phyloP scores from a whole-genome alignment of 2,888 invertebrate species.

The Tricholauxania praeusta region DNA sequence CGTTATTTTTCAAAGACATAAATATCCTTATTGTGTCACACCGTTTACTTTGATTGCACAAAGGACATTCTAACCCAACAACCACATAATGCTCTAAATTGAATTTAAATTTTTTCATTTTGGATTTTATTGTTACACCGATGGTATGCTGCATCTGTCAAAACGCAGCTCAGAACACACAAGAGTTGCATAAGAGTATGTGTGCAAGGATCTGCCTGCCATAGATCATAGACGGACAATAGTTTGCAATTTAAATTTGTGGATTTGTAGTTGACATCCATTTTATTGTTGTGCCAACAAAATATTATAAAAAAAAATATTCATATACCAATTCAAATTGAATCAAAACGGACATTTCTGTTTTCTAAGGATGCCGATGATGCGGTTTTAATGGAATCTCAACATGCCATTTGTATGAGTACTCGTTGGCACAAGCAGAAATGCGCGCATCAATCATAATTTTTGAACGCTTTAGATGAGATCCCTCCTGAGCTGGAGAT shows the following conservation, averaged over 20 bases:
- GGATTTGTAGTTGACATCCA: conserved; percentile 45
- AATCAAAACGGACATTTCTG: neutral
- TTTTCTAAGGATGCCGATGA: conserved; percentile 28
- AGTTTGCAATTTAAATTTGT: conserved; percentile 48
- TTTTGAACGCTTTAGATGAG: neutral
- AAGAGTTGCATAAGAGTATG: neutral
- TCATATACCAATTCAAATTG: conserved; percentile 8
- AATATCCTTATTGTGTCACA: no score
- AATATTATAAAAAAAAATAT: conserved; percentile 54
- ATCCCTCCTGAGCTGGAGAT: no score
- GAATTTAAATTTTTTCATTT: conserved; percentile 56
- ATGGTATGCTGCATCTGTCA: conserved; percentile 32
- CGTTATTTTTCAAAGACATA: no score
- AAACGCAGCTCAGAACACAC: conserved; percentile 16
- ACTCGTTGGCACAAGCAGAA: neutral
- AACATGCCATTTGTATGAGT: conserved; percentile 6
- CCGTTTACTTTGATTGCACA: neutral
- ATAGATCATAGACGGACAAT: conserved; percentile 34
- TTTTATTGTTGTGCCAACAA: conserved; percentile 61
- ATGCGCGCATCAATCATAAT: conserved; percentile 37
- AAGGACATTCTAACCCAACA: neutral
- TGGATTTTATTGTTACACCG: neutral
- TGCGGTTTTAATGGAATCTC: conserved; percentile 32
- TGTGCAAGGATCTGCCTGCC: neutral
- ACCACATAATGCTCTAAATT: conserved; percentile 58